Evolutionary conservation across 1,140 invertebrate species (phyloP).

Genomic region (Acromyrmex charruanus): DNA sequence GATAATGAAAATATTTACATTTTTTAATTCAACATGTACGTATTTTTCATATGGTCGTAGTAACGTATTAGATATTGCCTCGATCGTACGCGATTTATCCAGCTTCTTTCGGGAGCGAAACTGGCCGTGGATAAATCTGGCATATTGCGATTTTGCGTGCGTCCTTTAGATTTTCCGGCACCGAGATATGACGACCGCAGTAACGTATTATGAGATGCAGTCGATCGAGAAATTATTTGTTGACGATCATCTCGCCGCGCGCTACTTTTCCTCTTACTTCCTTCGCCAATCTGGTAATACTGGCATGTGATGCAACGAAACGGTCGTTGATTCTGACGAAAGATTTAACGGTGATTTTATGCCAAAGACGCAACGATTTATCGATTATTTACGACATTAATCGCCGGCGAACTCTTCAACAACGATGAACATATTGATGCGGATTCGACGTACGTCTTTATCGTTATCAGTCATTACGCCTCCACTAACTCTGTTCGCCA

Average conservation of each 20-base stretch:
- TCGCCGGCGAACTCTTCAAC: neutral
- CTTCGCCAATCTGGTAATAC: constrained; percentile 14
- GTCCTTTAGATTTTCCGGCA: constrained; percentile 46
- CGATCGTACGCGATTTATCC: neutral
- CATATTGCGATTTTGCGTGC: constrained; percentile 25
- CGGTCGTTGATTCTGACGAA: constrained; percentile 8
- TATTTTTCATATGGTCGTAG: neutral
- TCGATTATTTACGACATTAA: neutral
- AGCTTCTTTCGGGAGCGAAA: neutral
- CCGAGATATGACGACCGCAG: constrained; percentile 13
- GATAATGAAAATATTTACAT: constrained; percentile 6
- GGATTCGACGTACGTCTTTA: neutral
- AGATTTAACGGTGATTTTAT: constrained; percentile 17
- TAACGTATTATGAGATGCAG: constrained; percentile 28
- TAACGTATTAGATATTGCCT: neutral
- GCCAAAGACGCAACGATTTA: constrained; percentile 13
- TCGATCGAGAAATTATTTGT: constrained; percentile 24
- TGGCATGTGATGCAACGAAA: neutral
- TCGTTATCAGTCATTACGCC: neutral
- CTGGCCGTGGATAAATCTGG: constrained; percentile 51
- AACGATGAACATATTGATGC: constrained; percentile 5
- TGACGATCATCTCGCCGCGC: constrained; percentile 1
- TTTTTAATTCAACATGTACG: neutral
- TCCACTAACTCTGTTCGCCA: constrained; percentile 40
- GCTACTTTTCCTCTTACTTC: constrained; percentile 44